Base-by-base conservation (phyloP, 1,140 invertebrate genomes). In the Hestina assimilis region DNA sequence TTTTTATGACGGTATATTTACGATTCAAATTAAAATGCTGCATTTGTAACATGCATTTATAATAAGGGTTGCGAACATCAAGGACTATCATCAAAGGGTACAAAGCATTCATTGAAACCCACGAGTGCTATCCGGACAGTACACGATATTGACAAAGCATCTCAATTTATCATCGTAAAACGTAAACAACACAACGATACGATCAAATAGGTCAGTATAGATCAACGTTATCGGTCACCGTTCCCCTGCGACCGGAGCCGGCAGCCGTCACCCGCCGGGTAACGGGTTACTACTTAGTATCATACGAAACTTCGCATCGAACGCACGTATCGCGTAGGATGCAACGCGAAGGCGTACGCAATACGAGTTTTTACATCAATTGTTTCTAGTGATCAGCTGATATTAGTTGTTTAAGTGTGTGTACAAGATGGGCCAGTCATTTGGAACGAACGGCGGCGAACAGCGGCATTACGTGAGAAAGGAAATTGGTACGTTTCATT, bases 381-480 rank as follows among this genome's bases (percentile, higher is more conserved):
- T 45, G 50, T 43, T n/a, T n/a, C n/a, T n/a, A n/a, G 59, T 56
- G 63, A 74, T 69, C 76, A 82, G 74, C 74, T 79, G 76, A 61
- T 73, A 57, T 21, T 45, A 47, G 60, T 64, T 64, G 48, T 56
- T 58, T 42, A 42, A 63, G 47, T 47, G 38, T 23, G 43, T 66
- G 62, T 63, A 5, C 59, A 62, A 70, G 50, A 86, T 86, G 83
- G 83, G 83, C 20, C 83, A 86, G 53, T 69, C 79, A 23, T 86
- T 86, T 58, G 83, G 83, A 19, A 83, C 80, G 9, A 82, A 77
- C 65, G 74, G 74, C 29, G 71, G 72, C 9, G 73, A 86, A 51
- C 65, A 86, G 45, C 53, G 80, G 45, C 79, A 83, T 56, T 79
- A 79, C 58, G 59, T 68, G 28, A 81, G 77, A 51, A 86, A 86